Percentiles rank a stretch among this genome's conserved stretches.
phyloP scores from a whole-genome alignment of 2,888 invertebrate genomes.

The Leptinotarsa rubiginosa region DNA sequence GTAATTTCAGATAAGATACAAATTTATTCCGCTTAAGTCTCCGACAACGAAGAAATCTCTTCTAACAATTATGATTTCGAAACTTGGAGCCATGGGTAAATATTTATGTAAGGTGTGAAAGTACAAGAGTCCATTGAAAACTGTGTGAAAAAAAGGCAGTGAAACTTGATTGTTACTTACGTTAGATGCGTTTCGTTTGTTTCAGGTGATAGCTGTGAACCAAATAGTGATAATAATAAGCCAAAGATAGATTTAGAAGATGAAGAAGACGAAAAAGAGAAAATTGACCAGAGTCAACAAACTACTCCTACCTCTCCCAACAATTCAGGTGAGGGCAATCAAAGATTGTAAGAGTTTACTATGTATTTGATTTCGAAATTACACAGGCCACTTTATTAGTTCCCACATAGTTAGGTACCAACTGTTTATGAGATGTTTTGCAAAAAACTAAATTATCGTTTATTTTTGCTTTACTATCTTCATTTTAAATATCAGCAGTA shows the following conservation, averaged over 20 bases:
- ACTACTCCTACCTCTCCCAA: slow-evolving; percentile 65
- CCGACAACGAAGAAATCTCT: not conserved
- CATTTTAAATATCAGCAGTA: too few relatives aligned
- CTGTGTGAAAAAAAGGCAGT: not conserved
- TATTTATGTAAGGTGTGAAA: slow-evolving; percentile 9
- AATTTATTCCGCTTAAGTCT: not conserved
- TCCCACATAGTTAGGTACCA: too few relatives aligned
- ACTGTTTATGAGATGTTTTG: too few relatives aligned
- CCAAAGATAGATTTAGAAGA: slow-evolving; percentile 50
- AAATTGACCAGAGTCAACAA: slow-evolving; percentile 67
- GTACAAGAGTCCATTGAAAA: slow-evolving; percentile 19
- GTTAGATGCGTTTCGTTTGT: slow-evolving; percentile 27
- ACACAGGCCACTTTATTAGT: too few relatives aligned
- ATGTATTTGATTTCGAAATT: not conserved
- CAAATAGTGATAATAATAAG: slow-evolving; percentile 55
- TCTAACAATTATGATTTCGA: not conserved
- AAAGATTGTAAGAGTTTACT: not conserved
- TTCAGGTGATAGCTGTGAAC: slow-evolving; percentile 58
- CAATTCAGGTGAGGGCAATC: slow-evolving; percentile 49
- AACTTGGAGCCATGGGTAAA: slow-evolving; percentile 1
- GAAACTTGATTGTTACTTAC: slow-evolving; percentile 11
- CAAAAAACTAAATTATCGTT: too few relatives aligned
- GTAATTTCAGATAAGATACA: slow-evolving; percentile 12
- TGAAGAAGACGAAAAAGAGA: slow-evolving; percentile 61
- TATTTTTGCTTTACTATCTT: too few relatives aligned